Evolutionary conservation across 30 jellyfish, hydroid and myxozoan species (phyloP).

Genomic region (Sanderia malayensis): DNA sequence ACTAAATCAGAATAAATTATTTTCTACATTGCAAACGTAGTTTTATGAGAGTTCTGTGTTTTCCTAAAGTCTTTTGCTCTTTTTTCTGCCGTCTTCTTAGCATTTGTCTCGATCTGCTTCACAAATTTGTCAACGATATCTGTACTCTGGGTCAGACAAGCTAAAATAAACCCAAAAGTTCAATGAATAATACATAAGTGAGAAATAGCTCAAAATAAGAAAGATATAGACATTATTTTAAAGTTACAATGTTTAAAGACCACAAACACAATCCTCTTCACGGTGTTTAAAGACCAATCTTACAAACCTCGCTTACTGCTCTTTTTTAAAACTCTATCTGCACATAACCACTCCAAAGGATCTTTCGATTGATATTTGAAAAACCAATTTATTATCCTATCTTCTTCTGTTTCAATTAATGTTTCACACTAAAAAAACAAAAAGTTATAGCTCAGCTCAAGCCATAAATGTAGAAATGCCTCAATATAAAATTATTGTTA

Average conservation of each 20-base stretch:
- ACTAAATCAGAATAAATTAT: too few species aligned
- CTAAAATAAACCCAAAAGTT: background rate
- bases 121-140: background rate
- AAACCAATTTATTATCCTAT: slow-evolving; percentile 51
- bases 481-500: too few species aligned
- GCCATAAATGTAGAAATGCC: too few species aligned
- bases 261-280: too few species aligned
- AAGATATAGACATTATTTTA: too few species aligned
- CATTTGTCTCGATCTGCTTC: background rate
- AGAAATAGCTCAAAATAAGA: too few species aligned
- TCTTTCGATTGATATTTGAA: slow-evolving; percentile 35
- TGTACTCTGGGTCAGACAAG: background rate
- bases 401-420: slow-evolving; percentile 47
- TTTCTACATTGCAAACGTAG: background rate
- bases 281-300: too few species aligned
- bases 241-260: too few species aligned
- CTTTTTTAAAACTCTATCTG: slow-evolving; percentile 13
- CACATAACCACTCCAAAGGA: slow-evolving; percentile 42
- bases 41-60: background rate
- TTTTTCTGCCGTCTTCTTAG: background rate
- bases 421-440: slow-evolving; percentile 36
- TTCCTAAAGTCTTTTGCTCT: background rate
- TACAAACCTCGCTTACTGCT: slow-evolving; percentile 1
- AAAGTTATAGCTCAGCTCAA: background rate
- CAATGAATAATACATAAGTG: too few species aligned